phyloP scores from a whole-genome alignment of 2,113 vertebrate species.

The Phainopepla nitens region DNA sequence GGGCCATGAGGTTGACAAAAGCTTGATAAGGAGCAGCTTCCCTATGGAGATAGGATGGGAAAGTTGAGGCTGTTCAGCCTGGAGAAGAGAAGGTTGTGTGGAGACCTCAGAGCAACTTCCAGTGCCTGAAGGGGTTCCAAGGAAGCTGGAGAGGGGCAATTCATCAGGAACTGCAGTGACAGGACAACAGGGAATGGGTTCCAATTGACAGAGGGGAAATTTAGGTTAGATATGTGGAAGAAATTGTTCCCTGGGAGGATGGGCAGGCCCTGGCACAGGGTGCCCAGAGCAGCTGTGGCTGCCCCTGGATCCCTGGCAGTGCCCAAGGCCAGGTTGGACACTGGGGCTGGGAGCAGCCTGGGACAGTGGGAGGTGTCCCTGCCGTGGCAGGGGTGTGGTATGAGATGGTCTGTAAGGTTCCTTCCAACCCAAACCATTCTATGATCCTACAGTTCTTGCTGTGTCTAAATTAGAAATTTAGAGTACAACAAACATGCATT shows the following conservation, averaged over 20 bases:
- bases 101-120: neutral
- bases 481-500: neutral
- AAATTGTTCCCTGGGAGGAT: accelerated
- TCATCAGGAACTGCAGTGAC: neutral
- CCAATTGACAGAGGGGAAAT: accelerated
- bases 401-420: accelerated
- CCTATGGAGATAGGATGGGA: neutral
- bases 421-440: neutral
- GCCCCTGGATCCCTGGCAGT: neutral
- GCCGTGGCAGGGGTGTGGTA: accelerated
- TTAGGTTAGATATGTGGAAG: accelerated
- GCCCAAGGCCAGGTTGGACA: neutral
- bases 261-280: accelerated
- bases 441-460: neutral
- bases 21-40: neutral
- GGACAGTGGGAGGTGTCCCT: neutral
- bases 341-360: neutral
- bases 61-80: neutral
- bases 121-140: accelerated
- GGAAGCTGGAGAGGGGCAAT: neutral
- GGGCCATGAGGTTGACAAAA: neutral
- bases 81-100: neutral
- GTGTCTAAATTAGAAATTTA: neutral
- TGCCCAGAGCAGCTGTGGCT: neutral
- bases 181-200: neutral